A percentile compares a stretch with the other conserved stretches of the same genome.
Conservation (phyloP, 2,113 vertebrate genomes). For the Azemiops feae region DNA sequence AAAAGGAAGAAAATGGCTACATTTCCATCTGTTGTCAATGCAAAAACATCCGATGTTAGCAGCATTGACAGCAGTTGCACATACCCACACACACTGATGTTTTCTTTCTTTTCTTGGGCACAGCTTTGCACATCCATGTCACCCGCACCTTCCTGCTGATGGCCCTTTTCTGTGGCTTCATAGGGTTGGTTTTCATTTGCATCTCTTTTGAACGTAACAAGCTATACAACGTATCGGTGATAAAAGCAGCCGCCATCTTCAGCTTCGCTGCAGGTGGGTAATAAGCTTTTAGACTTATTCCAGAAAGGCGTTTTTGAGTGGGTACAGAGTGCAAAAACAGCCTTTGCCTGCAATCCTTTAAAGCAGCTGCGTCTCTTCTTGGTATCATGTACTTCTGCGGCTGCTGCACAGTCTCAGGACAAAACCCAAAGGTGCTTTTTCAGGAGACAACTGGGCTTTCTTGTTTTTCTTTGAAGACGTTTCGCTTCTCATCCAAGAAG, state of each 20-base stretch:
- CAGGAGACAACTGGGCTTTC: no score
- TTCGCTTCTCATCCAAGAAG: no score
- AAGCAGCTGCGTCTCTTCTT: not conserved
- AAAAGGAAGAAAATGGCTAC: no score
- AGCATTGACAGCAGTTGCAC: not conserved
- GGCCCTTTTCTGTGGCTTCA: not conserved
- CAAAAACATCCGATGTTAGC: no score
- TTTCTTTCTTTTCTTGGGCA: not conserved
- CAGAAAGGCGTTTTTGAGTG: not conserved
- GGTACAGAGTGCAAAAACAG: not conserved
- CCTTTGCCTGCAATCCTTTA: not conserved
- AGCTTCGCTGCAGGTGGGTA: constrained; percentile 1
- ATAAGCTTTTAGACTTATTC: not conserved
- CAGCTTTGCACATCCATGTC: not conserved
- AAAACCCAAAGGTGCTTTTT: no score
- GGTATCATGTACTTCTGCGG: not conserved
- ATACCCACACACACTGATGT: not conserved
- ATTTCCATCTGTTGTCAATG: no score
- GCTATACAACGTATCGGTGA: not conserved
- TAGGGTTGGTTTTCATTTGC: not conserved
- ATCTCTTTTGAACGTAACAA: not conserved
- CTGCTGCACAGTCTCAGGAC: no score
- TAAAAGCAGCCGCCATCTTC: not conserved
- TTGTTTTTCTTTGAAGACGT: no score
- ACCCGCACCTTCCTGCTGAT: not conserved